Percentiles rank a stretch among this genome's conserved stretches.
Conservation (phyloP, 2,888 invertebrate species). For the Ormyrus thymus region DNA sequence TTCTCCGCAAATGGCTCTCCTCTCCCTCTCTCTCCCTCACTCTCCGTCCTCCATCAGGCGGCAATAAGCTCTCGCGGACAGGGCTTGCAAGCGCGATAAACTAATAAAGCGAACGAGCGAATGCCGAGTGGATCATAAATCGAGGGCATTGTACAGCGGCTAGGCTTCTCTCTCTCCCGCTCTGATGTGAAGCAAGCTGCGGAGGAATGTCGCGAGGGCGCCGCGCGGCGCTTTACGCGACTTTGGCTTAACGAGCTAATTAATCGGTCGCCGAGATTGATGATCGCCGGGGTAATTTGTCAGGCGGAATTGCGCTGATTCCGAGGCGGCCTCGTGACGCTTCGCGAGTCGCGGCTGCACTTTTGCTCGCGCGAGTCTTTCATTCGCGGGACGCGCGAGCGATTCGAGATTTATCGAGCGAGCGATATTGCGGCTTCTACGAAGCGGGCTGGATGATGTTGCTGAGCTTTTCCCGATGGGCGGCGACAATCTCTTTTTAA, state of each 20-base stretch:
- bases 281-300: constrained; percentile 33
- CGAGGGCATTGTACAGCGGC: constrained; percentile 4
- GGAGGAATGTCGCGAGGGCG: constrained; percentile 24
- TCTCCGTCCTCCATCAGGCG: neutral
- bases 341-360: too few relatives aligned
- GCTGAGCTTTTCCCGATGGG: too few relatives aligned
- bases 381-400: too few relatives aligned
- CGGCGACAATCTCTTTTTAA: too few relatives aligned
- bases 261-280: constrained; percentile 45
- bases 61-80: too few relatives aligned
- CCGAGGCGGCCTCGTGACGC: neutral
- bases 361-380: too few relatives aligned
- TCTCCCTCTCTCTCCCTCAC: neutral
- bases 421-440: too few relatives aligned
- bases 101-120: constrained; percentile 30
- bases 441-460: too few relatives aligned
- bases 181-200: neutral
- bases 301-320: constrained; percentile 45
- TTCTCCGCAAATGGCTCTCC: neutral
- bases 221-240: constrained; percentile 16
- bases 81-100: constrained; percentile 14
- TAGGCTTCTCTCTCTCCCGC: too few relatives aligned
- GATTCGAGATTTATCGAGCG: too few relatives aligned
- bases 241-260: constrained; percentile 43
- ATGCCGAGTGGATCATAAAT: constrained; percentile 46